These are phyloP conservation scores for Dichetophora obliterata DNA, from an alignment of 2,888 invertebrate species.

Conservation along the genomic window DNA sequence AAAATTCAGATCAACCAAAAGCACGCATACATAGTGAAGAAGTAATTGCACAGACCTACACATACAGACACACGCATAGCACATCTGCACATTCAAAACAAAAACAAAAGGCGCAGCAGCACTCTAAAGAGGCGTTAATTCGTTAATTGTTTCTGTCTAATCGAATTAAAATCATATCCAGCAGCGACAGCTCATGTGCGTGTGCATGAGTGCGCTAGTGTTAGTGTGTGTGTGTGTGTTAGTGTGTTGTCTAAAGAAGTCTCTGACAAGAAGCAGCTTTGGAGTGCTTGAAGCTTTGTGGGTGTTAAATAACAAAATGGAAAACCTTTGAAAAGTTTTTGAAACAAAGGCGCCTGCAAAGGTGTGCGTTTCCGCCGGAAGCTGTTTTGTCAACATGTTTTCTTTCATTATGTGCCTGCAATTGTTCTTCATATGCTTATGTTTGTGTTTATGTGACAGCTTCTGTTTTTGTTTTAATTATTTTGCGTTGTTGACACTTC, in stretches of 20 bases:
- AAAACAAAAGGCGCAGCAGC: constrained; percentile 38
- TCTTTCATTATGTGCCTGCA: constrained; percentile 17
- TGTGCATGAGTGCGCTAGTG: not conserved
- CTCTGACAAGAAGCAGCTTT: constrained; percentile 48
- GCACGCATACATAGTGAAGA: constrained; percentile 21
- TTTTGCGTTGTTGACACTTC: constrained; percentile 16
- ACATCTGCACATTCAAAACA: not conserved
- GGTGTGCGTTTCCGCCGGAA: constrained; percentile 57
- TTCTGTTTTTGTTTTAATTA: constrained; percentile 20
- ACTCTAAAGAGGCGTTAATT: constrained; percentile 69
- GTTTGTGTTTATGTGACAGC: constrained; percentile 1
- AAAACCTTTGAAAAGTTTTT: constrained; percentile 48
- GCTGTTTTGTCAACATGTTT: constrained; percentile 40
- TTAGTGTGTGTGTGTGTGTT: constrained; percentile 30
- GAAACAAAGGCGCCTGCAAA: constrained; percentile 54
- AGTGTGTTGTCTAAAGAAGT: constrained; percentile 33
- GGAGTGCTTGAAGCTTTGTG: constrained; percentile 41
- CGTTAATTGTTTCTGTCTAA: constrained; percentile 70
- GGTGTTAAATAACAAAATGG: constrained; percentile 63
- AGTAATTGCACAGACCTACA: constrained; percentile 35
- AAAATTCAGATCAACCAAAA: constrained; percentile 24
- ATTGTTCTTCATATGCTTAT: constrained; percentile 11
- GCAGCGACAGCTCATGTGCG: constrained; percentile 48
- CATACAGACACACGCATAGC: constrained; percentile 27
- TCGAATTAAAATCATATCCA: constrained; percentile 69